These are phyloP conservation scores for Psittacus erithacus DNA, from an alignment of 2,113 vertebrate genomes.

Conservation along the genomic window DNA sequence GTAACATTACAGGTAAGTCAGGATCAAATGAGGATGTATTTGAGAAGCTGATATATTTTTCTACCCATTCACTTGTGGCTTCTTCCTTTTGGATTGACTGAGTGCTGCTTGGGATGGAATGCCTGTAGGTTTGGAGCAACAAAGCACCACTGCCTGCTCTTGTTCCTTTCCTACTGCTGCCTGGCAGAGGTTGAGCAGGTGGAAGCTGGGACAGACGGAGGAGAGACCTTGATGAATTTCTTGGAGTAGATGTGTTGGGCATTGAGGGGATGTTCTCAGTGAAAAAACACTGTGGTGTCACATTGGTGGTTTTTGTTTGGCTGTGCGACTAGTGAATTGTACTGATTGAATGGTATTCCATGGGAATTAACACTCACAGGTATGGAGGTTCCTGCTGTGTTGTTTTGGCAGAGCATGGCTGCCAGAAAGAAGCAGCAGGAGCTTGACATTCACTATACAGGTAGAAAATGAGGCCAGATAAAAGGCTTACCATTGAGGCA, in stretches of 20 bases:
- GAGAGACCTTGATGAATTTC: not conserved
- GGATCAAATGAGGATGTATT: not conserved
- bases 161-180: not conserved
- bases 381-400: not conserved
- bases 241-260: not conserved
- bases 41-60: not conserved
- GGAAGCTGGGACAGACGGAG: not conserved
- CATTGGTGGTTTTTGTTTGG: not conserved
- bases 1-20: not conserved
- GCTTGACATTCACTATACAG: not conserved
- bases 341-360: not conserved
- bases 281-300: not conserved
- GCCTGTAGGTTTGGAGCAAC: not conserved
- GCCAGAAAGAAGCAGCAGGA: not conserved
- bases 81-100: not conserved
- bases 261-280: not conserved
- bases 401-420: not conserved
- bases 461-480: not conserved
- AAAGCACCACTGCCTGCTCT: not conserved
- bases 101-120: not conserved
- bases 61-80: not conserved
- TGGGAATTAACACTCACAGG: too few species aligned
- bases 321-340: not conserved
- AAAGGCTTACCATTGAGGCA: not conserved
- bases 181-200: not conserved